Evolutionary conservation across 2,113 vertebrate species (phyloP), one percentile per base, ranked within the genome.

Genomic region (Mesembrinibis cayennensis): DNA sequence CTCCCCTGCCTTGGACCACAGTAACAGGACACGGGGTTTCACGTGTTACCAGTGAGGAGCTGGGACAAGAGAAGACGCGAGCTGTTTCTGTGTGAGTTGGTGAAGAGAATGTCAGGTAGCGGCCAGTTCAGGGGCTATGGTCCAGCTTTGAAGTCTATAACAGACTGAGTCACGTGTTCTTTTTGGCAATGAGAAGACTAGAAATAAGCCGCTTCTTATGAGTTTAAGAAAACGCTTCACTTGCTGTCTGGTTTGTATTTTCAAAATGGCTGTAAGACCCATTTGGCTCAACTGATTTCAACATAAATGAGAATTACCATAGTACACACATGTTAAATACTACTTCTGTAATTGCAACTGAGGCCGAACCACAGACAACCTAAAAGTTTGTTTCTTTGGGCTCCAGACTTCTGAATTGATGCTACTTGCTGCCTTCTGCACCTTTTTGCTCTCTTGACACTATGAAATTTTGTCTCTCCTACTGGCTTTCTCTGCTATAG

Each of bases 11-110:
- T 52, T 42, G n/a, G n/a, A 4, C 32, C 27, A 12, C 0, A 0
- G 22, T 18, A 38, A 23, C 22, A 40, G 49, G 55, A 16, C 1
- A 0, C 9, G 23, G 36, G 13, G 30, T 44, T 61, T 93, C 32
- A 9, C 3, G 0, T 9, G 14, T 38, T 44, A 34, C 9, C 12
- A 2, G 38, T 6, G 42, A 40, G 90, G n/a, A 40, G 25, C 5
- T 58, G 79, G 40, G n/a, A 13, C 16, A 13, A 0, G 11, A 53
- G 23, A 13, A 13, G n/a, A 3, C 40, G 38, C 36, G 72, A n/a
- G 13, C 45, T 18, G 15, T 55, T 79, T 71, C 58, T 73, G 0
- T 38, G 38, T 32, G 61, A 7, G 66, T n/a, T 74, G 59, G 8
- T 66, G 30, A 74, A 53, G 38, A 72, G 30, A 63, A 82, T 12